These are phyloP conservation scores for Synanthedon vespiformis DNA, from an alignment of 2,888 invertebrate genomes.

Conservation along the genomic window DNA sequence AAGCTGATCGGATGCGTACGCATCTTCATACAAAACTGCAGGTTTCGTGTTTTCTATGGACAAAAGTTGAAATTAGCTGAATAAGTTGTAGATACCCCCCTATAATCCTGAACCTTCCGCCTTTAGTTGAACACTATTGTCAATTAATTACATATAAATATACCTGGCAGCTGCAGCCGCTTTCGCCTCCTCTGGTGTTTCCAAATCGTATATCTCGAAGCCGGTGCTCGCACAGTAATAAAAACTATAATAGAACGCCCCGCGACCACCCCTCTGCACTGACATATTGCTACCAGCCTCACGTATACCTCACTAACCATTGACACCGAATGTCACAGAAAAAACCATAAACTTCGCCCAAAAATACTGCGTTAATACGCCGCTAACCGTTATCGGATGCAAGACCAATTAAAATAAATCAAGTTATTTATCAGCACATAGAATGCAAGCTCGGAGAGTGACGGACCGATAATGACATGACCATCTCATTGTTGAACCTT, in stretches of 20 bases:
- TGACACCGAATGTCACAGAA: conserved; percentile 21
- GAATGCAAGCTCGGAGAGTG: neutral
- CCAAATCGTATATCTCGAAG: conserved; percentile 60
- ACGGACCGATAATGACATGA: neutral
- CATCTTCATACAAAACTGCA: too few relatives aligned
- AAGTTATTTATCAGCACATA: neutral
- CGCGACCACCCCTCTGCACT: conserved; percentile 44
- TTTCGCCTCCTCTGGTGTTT: conserved; percentile 28
- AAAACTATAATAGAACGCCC: conserved; percentile 46
- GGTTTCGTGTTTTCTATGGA: too few relatives aligned
- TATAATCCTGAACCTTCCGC: too few relatives aligned
- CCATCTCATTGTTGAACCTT: neutral
- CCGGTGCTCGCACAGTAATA: conserved; percentile 49
- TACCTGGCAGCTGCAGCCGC: conserved; percentile 10
- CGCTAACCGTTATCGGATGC: neutral
- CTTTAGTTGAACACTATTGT: too few relatives aligned
- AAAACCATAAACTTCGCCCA: neutral
- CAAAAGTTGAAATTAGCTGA: too few relatives aligned
- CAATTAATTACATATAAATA: neutral
- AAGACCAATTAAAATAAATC: neutral
- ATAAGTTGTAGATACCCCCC: too few relatives aligned
- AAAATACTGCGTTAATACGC: neutral
- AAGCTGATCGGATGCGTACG: too few relatives aligned
- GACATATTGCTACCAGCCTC: conserved; percentile 26
- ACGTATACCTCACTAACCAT: conserved; percentile 25